These are phyloP conservation scores for Serinus canaria DNA, from an alignment of 2,113 vertebrate genomes.

Conservation along the genomic window DNA sequence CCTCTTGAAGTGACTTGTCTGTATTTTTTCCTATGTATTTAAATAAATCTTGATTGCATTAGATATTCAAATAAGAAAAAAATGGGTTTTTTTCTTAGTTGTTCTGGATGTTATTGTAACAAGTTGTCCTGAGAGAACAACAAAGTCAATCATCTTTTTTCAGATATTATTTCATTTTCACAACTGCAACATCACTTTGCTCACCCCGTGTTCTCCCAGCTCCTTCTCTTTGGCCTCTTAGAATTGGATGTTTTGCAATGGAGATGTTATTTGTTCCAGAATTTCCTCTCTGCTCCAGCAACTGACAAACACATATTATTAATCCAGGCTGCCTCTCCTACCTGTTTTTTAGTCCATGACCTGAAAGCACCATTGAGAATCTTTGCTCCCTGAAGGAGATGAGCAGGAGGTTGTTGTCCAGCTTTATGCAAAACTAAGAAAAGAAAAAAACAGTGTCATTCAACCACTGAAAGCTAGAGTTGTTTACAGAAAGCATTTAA, in stretches of 20 bases:
- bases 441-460: neutral
- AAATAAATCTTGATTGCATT: neutral
- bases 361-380: slow-evolving; percentile 98
- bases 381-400: slow-evolving; percentile 96
- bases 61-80: neutral
- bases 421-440: slow-evolving; percentile 91
- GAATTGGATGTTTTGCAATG: neutral
- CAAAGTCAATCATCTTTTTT: neutral
- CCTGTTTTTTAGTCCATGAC: slow-evolving; percentile 98
- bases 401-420: slow-evolving; percentile 89
- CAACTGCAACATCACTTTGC: neutral
- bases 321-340: slow-evolving; percentile 48
- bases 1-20: neutral
- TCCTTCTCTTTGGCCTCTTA: neutral
- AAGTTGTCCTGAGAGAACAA: neutral
- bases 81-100: neutral
- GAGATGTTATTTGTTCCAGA: neutral
- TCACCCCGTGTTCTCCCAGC: neutral
- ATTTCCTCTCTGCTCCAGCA: neutral
- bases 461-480: neutral
- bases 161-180: neutral
- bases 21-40: neutral
- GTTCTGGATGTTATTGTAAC: neutral
- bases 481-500: neutral
- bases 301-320: neutral